Evolutionary conservation across 2,113 vertebrate genomes (phyloP).

Genomic region (Chlamydotis undulata): DNA sequence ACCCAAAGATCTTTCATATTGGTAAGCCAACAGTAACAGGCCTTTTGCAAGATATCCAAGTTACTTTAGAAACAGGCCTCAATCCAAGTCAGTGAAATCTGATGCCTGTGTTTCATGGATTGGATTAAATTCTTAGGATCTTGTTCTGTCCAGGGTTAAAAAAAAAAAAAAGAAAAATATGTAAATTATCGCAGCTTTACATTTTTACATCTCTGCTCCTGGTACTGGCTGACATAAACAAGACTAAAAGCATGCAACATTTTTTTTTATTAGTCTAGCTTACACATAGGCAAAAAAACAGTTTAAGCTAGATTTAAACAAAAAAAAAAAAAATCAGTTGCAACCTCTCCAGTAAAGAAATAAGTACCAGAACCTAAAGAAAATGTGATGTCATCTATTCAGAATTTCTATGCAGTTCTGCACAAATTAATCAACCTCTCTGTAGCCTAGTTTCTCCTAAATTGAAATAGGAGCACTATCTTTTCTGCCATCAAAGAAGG

Average conservation of each 20-base stretch:
- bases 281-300: not conserved
- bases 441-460: not conserved
- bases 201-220: not conserved
- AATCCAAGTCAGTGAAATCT: not conserved
- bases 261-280: not conserved
- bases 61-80: not conserved
- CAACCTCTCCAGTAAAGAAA: not conserved
- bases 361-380: not conserved
- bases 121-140: not conserved
- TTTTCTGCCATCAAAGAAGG: not conserved
- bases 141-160: not conserved
- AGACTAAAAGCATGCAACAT: not conserved
- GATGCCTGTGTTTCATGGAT: not conserved
- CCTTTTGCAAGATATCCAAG: conserved; percentile 20
- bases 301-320: not conserved
- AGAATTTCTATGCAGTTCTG: not conserved
- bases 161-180: not conserved
- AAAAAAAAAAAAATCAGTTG: not conserved
- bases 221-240: not conserved
- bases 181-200: not conserved
- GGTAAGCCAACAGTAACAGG: not conserved
- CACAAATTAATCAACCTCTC: not conserved
- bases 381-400: not conserved
- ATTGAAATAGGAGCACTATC: not conserved
- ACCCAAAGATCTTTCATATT: conserved; percentile 13